Percentiles rank a stretch among this genome's conserved stretches.
phyloP scores from a whole-genome alignment of 1,140 invertebrate genomes.

The Drosophila navojoa region DNA sequence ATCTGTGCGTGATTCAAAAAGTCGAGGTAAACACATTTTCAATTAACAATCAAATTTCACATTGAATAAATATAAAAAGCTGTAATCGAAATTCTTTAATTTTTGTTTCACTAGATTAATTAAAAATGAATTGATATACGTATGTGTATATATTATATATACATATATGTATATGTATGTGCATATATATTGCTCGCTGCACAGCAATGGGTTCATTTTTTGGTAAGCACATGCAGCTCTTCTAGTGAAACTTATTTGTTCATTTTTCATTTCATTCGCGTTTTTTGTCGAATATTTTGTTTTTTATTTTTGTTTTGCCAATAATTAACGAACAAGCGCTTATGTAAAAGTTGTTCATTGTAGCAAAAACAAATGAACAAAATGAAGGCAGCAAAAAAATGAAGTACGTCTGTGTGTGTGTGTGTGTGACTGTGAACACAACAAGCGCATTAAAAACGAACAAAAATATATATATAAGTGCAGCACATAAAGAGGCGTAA shows the following conservation, averaged over 20 bases:
- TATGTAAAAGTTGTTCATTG: constrained; percentile 31
- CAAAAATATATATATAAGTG: constrained; percentile 27
- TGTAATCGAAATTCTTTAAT: background rate
- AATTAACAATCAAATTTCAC: no score
- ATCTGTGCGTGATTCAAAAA: no score
- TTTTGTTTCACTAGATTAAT: background rate
- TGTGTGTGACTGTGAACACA: constrained; percentile 30
- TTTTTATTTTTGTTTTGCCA: background rate
- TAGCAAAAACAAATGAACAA: constrained; percentile 28
- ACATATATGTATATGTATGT: background rate
- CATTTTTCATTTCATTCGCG: constrained; percentile 1
- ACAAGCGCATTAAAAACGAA: constrained; percentile 52
- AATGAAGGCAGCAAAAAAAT: background rate
- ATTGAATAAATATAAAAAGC: background rate
- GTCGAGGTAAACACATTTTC: no score
- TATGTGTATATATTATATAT: background rate
- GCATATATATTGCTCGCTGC: background rate
- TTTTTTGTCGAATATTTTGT: background rate
- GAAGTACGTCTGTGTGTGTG: constrained; percentile 2
- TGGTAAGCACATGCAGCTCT: background rate
- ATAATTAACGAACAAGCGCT: constrained; percentile 36
- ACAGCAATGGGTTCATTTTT: constrained; percentile 2
- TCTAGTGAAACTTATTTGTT: constrained; percentile 4
- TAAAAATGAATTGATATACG: background rate
- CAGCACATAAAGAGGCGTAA: constrained; percentile 32